phyloP scores from a whole-genome alignment of 2,113 vertebrate species.

The Cromileptes altivelis region DNA sequence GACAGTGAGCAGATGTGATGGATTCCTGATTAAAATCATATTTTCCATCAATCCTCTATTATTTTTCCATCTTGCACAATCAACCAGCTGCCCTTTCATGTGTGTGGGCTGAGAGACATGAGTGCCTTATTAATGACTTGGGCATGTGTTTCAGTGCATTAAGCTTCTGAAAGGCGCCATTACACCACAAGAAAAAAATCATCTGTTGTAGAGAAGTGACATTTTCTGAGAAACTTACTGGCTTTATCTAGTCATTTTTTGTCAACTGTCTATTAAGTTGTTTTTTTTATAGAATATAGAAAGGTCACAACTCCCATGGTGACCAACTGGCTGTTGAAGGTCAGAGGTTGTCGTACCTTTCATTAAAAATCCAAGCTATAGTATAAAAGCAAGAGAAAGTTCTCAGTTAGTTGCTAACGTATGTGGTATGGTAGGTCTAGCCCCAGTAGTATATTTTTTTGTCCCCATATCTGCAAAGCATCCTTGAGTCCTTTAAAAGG shows the following conservation, averaged over 20 bases:
- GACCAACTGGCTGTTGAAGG: background rate
- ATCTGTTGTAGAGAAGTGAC: background rate
- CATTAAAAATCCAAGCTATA: background rate
- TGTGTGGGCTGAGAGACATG: background rate
- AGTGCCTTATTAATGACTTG: background rate
- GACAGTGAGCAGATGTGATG: background rate
- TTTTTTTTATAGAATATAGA: background rate
- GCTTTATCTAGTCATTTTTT: background rate
- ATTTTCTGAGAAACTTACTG: conserved; percentile 2
- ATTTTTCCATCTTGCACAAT: background rate
- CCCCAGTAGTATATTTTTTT: too few species aligned
- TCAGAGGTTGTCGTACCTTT: background rate
- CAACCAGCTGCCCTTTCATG: background rate
- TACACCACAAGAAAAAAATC: conserved; percentile 2
- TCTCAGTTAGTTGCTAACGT: background rate
- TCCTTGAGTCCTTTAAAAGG: too few species aligned
- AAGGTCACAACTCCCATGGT: background rate
- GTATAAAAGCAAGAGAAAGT: background rate
- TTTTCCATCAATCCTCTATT: background rate
- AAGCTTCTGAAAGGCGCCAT: conserved; percentile 1
- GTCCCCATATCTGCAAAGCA: too few species aligned
- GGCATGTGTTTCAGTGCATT: background rate
- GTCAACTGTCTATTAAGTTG: background rate
- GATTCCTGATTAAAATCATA: conserved; percentile 13
- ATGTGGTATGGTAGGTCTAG: too few species aligned